These are phyloP conservation scores for Leptopterna dolabrata DNA, from an alignment of 2,888 invertebrate species.

Conservation along the genomic window DNA sequence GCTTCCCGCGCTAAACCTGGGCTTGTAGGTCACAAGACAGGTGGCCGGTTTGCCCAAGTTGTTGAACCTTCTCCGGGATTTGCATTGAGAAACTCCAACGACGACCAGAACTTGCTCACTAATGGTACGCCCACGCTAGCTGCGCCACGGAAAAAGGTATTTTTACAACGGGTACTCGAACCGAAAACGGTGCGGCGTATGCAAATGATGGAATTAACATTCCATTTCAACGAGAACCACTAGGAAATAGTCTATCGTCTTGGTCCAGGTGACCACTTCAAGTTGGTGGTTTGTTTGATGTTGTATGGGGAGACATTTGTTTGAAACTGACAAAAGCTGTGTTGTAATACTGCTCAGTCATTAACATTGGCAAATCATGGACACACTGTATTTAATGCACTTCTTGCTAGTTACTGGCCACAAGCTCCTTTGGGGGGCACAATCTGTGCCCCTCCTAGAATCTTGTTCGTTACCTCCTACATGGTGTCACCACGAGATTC, in stretches of 20 bases:
- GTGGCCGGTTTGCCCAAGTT: neutral
- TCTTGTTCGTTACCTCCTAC: no score
- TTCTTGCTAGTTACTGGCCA: no score
- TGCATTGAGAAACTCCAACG: neutral
- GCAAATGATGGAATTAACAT: neutral
- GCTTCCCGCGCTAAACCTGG: neutral
- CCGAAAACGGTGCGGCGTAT: neutral
- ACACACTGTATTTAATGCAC: no score
- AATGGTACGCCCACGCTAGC: neutral
- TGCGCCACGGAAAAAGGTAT: neutral
- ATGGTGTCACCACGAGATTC: no score
- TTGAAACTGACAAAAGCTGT: neutral
- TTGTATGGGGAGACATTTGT: neutral
- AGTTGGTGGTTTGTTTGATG: neutral
- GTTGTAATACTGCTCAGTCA: neutral
- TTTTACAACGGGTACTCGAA: neutral
- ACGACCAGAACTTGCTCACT: neutral
- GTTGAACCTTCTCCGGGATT: neutral
- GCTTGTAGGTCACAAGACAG: conserved; percentile 1
- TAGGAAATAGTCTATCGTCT: neutral
- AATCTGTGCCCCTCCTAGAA: no score
- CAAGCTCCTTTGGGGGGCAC: no score
- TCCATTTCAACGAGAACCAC: neutral
- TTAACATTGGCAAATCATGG: neutral
- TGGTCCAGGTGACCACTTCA: neutral